A percentile compares a stretch with the other conserved stretches of the same genome.
phyloP scores from a whole-genome alignment of 1,140 invertebrate genomes.

The Drosophila quadrilineata region DNA sequence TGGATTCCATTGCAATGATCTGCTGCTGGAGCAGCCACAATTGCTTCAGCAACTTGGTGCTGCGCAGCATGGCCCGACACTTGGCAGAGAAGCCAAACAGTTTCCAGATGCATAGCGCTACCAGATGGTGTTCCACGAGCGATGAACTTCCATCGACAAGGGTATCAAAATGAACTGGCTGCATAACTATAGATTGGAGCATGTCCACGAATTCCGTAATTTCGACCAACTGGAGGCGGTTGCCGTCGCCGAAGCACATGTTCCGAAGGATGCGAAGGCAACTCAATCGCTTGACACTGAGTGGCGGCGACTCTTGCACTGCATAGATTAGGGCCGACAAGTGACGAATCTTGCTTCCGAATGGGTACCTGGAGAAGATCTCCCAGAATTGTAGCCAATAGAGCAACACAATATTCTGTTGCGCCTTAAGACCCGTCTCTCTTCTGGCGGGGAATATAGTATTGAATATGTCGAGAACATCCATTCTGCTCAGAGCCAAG shows the following conservation, averaged over 20 bases:
- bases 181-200: constrained; percentile 39
- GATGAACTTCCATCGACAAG: constrained; percentile 9
- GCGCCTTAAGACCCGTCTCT: neutral
- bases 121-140: constrained; percentile 59
- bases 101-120: constrained; percentile 55
- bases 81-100: constrained; percentile 64
- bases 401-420: constrained; percentile 67
- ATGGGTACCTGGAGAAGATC: constrained; percentile 80
- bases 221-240: too few species aligned
- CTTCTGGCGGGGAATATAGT: constrained; percentile 52
- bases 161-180: neutral
- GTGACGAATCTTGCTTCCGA: constrained; percentile 64
- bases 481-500: constrained; percentile 55
- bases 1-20: neutral
- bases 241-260: constrained; percentile 59
- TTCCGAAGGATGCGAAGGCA: constrained; percentile 68
- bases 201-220: constrained; percentile 31
- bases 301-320: constrained; percentile 21
- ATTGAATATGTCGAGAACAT: constrained; percentile 79
- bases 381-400: constrained; percentile 82
- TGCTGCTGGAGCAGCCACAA: constrained; percentile 28
- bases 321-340: constrained; percentile 43
- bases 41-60: constrained; percentile 54
- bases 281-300: constrained; percentile 23
- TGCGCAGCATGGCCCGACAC: constrained; percentile 52